phyloP scores from a whole-genome alignment of 1,140 invertebrate genomes.

The Condylostylus longicornis region DNA sequence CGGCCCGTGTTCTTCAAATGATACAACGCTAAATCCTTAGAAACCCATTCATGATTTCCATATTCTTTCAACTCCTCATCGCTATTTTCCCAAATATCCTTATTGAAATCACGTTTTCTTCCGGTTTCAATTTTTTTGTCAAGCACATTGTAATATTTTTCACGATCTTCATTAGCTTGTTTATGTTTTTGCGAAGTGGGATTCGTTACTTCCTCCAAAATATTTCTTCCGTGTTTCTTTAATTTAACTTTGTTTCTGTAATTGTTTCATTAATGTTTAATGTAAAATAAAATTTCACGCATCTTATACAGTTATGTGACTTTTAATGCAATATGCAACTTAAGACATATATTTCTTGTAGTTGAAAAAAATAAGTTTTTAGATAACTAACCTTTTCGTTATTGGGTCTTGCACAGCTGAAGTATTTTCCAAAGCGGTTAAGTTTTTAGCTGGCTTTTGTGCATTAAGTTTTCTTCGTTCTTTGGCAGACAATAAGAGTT shows the following conservation, averaged over 20 bases:
- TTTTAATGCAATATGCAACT: not conserved
- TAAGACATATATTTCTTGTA: too few species aligned
- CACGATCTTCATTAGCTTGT: conserved; percentile 23
- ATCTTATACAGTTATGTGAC: not conserved
- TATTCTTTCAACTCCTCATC: conserved; percentile 24
- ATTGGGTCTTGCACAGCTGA: conserved; percentile 42
- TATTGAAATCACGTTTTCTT: conserved; percentile 4
- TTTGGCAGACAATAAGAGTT: conserved; percentile 13
- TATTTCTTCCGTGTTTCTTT: conserved; percentile 24
- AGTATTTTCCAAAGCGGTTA: conserved; percentile 34
- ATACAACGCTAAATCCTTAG: conserved; percentile 19
- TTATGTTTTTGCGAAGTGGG: conserved; percentile 22
- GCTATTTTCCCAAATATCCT: conserved; percentile 23
- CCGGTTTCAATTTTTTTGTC: conserved; percentile 8
- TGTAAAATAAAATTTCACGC: not conserved
- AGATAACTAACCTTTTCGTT: conserved; percentile 28
- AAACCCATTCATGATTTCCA: conserved; percentile 26
- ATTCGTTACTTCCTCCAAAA: conserved; percentile 26
- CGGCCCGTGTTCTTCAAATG: conserved; percentile 21
- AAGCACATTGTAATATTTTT: conserved; percentile 10
- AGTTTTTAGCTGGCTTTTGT: conserved; percentile 32
- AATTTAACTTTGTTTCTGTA: conserved; percentile 35
- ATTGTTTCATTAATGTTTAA: not conserved
- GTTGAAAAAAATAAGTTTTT: too few species aligned
- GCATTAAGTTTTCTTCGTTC: conserved; percentile 33